Evolutionary conservation across 2,113 vertebrate species (phyloP).

Genomic region (Cercocebus atys): DNA sequence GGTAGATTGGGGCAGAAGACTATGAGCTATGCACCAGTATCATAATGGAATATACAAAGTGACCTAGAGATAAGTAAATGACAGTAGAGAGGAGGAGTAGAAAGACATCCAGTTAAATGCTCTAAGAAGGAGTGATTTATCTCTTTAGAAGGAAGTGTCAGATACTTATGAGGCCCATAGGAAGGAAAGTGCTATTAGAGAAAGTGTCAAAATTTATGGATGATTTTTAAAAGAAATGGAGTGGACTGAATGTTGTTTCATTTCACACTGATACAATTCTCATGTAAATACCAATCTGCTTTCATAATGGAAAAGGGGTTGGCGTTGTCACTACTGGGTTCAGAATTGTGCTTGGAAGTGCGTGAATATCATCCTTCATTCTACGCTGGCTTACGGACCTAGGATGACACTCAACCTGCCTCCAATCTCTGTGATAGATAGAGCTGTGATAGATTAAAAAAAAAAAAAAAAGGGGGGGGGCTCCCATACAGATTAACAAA

Average conservation of each 20-base stretch:
- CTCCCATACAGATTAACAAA: background rate
- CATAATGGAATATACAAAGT: background rate
- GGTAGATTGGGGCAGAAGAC: background rate
- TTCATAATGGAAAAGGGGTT: background rate
- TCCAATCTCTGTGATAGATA: background rate
- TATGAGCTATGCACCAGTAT: background rate
- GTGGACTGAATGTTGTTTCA: background rate
- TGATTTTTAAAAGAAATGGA: background rate
- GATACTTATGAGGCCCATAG: background rate
- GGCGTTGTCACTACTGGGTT: background rate
- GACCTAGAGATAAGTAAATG: background rate
- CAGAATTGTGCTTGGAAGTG: background rate
- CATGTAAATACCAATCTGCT: background rate
- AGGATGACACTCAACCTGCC: background rate
- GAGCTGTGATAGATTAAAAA: background rate
- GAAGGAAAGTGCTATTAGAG: background rate
- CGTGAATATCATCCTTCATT: background rate
- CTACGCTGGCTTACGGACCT: background rate
- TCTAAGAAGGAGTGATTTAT: background rate
- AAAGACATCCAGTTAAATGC: background rate
- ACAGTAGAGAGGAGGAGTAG: background rate
- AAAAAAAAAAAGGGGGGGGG: background rate
- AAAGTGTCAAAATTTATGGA: background rate
- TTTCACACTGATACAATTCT: background rate
- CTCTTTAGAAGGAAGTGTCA: conserved; percentile 8